These are phyloP conservation scores for Cataglyphis cursor DNA, from an alignment of 2,888 invertebrate genomes.

Conservation along the genomic window DNA sequence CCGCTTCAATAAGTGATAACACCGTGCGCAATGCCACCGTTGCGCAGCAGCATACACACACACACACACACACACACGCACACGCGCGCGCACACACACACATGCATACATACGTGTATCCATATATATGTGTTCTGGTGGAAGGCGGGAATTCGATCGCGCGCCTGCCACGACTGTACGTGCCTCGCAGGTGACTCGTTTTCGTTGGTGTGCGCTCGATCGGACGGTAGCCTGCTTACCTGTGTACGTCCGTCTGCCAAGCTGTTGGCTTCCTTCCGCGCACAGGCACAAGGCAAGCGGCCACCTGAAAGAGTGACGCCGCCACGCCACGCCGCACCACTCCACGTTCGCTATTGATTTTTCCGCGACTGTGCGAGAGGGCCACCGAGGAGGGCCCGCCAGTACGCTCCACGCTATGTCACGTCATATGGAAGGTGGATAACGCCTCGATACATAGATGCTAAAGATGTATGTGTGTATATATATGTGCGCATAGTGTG, in stretches of 20 bases:
- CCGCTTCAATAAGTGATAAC: conserved; percentile 32
- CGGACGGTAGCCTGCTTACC: conserved; percentile 77
- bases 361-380: conserved; percentile 82
- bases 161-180: conserved; percentile 63
- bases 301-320: conserved; percentile 81
- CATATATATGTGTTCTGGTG: conserved; percentile 54
- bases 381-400: conserved; percentile 70
- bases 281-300: conserved; percentile 58
- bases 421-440: conserved; percentile 81
- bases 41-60: conserved; percentile 15
- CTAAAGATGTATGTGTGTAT: conserved; percentile 25
- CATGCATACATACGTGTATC: background rate
- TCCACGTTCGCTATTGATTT: conserved; percentile 86
- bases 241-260: conserved; percentile 47
- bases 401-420: conserved; percentile 73
- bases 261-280: conserved; percentile 73
- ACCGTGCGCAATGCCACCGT: conserved; percentile 34
- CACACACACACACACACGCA: background rate
- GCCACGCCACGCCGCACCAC: conserved; percentile 81
- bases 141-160: conserved; percentile 79
- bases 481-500: conserved; percentile 3
- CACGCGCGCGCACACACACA: background rate
- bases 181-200: conserved; percentile 80
- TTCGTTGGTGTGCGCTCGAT: conserved; percentile 77
- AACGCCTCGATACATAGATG: conserved; percentile 67